These are phyloP conservation scores for Sciaenops ocellatus DNA, from an alignment of 2,797 vertebrate genomes.

Conservation along the genomic window DNA sequence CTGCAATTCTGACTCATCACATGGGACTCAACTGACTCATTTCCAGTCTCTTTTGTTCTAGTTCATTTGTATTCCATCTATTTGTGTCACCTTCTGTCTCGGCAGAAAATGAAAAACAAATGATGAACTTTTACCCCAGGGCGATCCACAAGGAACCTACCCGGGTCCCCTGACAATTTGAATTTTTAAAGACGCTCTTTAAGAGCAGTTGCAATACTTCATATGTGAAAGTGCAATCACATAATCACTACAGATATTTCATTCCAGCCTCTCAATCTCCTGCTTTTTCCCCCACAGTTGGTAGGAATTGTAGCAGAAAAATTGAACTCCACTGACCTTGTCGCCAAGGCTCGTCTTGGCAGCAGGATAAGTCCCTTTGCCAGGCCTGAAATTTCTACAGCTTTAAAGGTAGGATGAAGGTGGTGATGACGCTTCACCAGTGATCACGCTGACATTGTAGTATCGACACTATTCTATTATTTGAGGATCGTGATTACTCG, in stretches of 20 bases:
- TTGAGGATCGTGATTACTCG: no score
- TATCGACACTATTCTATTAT: no score
- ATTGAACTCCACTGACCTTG: constrained; percentile 71
- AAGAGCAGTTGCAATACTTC: constrained; percentile 70
- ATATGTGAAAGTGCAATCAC: constrained; percentile 57
- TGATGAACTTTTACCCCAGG: constrained; percentile 10
- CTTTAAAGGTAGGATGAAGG: no score
- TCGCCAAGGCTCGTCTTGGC: constrained; percentile 39
- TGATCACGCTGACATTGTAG: no score
- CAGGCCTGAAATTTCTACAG: constrained; percentile 60
- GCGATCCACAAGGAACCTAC: constrained; percentile 49
- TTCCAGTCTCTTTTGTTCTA: no score
- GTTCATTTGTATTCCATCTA: no score
- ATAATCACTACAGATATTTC: constrained; percentile 59
- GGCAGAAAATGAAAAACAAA: constrained; percentile 12
- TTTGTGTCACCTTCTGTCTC: not conserved
- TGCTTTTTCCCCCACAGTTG: constrained; percentile 43
- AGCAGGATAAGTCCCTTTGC: constrained; percentile 51
- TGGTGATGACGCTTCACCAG: no score
- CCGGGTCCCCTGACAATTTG: constrained; percentile 38
- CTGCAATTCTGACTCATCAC: no score
- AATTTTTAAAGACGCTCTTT: constrained; percentile 53
- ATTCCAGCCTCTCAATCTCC: constrained; percentile 63
- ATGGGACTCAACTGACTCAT: no score
- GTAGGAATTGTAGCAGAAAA: constrained; percentile 75